phyloP scores from a whole-genome alignment of 1,140 invertebrate species.

The Panagrolaimus sp. region DNA sequence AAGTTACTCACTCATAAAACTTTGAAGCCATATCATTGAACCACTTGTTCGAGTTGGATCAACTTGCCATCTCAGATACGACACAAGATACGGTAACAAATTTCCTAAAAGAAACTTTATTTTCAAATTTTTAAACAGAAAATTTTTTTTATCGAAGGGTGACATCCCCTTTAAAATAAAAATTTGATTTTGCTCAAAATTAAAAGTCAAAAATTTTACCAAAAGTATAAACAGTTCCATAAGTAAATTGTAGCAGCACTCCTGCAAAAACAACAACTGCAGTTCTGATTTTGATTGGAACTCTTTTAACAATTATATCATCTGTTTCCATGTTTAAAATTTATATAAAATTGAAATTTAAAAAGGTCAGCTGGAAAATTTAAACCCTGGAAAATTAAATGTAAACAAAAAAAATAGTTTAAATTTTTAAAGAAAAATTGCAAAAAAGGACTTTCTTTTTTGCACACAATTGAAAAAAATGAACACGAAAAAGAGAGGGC shows the following conservation, averaged over 20 bases:
- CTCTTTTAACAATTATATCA: conserved; percentile 29
- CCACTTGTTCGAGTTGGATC: conserved; percentile 39
- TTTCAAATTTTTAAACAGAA: too few relatives aligned
- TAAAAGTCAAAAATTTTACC: conserved; percentile 23
- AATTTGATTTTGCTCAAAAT: too few relatives aligned
- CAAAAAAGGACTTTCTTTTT: too few relatives aligned
- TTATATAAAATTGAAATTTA: too few relatives aligned
- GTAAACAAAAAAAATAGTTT: too few relatives aligned
- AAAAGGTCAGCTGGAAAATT: too few relatives aligned
- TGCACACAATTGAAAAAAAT: too few relatives aligned
- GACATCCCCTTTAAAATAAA: too few relatives aligned
- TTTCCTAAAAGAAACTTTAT: conserved; percentile 42
- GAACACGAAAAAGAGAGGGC: too few relatives aligned
- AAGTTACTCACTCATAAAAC: conserved; percentile 22
- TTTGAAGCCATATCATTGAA: conserved; percentile 43
- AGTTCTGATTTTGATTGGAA: conserved; percentile 31
- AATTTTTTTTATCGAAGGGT: too few relatives aligned
- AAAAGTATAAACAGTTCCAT: conserved; percentile 47
- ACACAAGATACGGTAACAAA: conserved; percentile 42
- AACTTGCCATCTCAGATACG: conserved; percentile 44
- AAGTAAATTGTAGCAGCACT: conserved; percentile 42
- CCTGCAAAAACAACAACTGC: conserved; percentile 38
- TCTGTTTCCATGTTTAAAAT: conserved; percentile 38
- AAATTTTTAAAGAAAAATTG: too few relatives aligned
- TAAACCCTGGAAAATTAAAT: too few relatives aligned